These are phyloP conservation scores for Cephus sareptanus DNA, from an alignment of 2,888 invertebrate genomes.

Conservation along the genomic window DNA sequence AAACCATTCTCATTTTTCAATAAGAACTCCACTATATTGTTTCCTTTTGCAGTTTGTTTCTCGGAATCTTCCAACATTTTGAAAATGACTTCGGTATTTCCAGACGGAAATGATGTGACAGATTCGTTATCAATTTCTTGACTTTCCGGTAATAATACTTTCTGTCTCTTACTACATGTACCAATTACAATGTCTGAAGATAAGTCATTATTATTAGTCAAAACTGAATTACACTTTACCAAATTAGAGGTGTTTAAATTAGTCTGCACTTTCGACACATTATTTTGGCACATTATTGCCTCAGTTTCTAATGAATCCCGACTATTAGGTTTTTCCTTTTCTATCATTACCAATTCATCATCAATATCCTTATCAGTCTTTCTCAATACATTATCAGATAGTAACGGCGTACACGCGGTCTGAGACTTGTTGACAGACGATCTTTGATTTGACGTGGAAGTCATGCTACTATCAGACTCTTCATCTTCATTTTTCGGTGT, in stretches of 20 bases:
- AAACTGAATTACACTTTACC: background rate
- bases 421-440: background rate
- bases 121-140: background rate
- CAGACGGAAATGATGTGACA: background rate
- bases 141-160: background rate
- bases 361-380: background rate
- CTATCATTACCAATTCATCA: background rate
- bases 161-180: background rate
- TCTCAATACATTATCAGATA: background rate
- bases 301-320: background rate
- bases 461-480: background rate
- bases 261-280: background rate
- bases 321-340: background rate
- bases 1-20: background rate
- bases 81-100: background rate
- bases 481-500: background rate
- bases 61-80: background rate
- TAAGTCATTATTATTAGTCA: background rate
- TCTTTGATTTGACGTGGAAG: background rate
- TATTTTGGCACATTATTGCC: background rate
- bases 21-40: background rate
- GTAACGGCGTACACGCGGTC: background rate
- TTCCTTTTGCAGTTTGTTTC: background rate
- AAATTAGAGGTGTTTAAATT: background rate
- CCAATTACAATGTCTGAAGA: background rate